These are phyloP conservation scores for Meteorus colon DNA, from an alignment of 2,888 invertebrate species.

Conservation along the genomic window DNA sequence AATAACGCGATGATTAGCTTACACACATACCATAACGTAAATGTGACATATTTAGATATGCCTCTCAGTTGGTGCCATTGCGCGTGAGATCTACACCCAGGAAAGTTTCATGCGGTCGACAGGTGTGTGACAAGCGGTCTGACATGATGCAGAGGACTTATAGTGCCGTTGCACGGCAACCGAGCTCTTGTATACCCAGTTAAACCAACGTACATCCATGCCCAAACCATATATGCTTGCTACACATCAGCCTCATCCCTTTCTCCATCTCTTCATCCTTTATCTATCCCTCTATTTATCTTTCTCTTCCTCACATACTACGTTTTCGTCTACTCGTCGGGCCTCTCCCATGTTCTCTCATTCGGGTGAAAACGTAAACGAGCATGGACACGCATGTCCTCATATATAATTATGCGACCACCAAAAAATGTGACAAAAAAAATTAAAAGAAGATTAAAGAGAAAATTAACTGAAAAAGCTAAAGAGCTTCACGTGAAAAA, in stretches of 20 bases:
- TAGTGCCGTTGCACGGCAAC: constrained; percentile 24
- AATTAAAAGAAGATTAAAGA: not conserved
- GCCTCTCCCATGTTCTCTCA: constrained; percentile 6
- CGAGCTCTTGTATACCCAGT: constrained; percentile 30
- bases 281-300: not conserved
- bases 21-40: not conserved
- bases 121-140: constrained; percentile 39
- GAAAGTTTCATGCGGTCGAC: constrained; percentile 39
- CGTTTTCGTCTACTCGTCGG: constrained; percentile 10
- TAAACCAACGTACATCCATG: constrained; percentile 32
- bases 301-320: not conserved
- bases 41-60: constrained; percentile 5
- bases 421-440: not conserved
- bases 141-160: constrained; percentile 35
- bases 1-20: not conserved
- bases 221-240: constrained; percentile 14
- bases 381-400: not conserved
- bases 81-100: constrained; percentile 9
- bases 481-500: not conserved
- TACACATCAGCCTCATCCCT: constrained; percentile 20
- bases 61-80: not conserved
- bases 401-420: not conserved
- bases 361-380: not conserved
- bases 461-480: not conserved
- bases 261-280: constrained; percentile 21